A percentile compares a stretch with the other conserved stretches of the same genome.
phyloP scores from a whole-genome alignment of 2,888 invertebrate genomes.

The Graphium colonna region DNA sequence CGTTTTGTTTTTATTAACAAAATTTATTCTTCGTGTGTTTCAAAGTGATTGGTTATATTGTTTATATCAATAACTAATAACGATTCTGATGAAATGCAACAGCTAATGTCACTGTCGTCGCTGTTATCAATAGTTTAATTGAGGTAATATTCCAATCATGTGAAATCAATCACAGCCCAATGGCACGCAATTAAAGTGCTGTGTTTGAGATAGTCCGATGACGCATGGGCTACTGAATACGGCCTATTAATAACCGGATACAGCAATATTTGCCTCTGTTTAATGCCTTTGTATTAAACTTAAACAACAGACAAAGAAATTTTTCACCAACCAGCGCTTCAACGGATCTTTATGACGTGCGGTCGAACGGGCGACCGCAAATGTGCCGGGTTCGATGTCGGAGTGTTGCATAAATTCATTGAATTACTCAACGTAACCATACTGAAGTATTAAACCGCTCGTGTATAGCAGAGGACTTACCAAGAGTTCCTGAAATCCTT shows the following conservation, averaged over 20 bases:
- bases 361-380: constrained; percentile 21
- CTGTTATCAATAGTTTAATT: constrained; percentile 9
- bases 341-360: constrained; percentile 20
- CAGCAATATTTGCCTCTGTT: constrained; percentile 12
- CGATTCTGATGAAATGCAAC: not conserved
- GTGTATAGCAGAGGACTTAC: constrained; percentile 55
- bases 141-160: constrained; percentile 14
- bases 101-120: not conserved
- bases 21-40: no score
- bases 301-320: constrained; percentile 19
- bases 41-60: no score
- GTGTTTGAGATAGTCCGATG: constrained; percentile 23
- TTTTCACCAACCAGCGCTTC: constrained; percentile 13
- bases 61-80: no score
- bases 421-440: constrained; percentile 4
- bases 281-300: constrained; percentile 7
- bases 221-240: constrained; percentile 24
- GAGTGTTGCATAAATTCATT: constrained; percentile 7
- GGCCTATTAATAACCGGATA: constrained; percentile 25
- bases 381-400: constrained; percentile 21
- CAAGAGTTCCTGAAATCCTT: constrained; percentile 80
- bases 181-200: constrained; percentile 18
- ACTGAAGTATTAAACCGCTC: constrained; percentile 4
- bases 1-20: no score
- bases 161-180: constrained; percentile 18